A percentile compares a stretch with the other conserved stretches of the same genome.
Evolutionary conservation across 2,113 vertebrate species (phyloP).

Genomic region (Aix galericulata): DNA sequence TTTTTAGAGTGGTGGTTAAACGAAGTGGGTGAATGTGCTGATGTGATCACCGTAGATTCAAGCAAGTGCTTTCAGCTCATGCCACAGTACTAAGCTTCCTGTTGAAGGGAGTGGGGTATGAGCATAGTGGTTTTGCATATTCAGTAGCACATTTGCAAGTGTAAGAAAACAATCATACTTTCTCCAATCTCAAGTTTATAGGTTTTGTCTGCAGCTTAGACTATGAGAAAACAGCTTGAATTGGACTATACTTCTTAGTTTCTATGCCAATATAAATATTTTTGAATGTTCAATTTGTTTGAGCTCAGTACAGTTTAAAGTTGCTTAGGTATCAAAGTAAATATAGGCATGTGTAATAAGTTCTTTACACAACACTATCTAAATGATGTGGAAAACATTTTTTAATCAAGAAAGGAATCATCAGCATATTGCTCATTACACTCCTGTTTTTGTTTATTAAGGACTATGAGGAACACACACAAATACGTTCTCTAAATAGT

Average conservation of each 20-base stretch:
- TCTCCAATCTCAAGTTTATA: background rate
- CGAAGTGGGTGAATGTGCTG: background rate
- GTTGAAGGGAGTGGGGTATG: background rate
- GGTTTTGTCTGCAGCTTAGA: background rate
- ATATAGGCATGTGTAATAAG: background rate
- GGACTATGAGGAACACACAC: constrained; percentile 31
- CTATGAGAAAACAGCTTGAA: background rate
- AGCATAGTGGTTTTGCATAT: background rate
- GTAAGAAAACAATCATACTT: background rate
- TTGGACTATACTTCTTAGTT: background rate
- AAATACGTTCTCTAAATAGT: constrained; percentile 38
- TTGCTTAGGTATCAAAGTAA: constrained; percentile 15
- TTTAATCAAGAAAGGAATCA: background rate
- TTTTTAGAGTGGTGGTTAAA: background rate
- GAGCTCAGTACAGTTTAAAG: background rate
- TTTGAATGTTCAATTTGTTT: constrained; percentile 12
- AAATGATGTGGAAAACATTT: background rate
- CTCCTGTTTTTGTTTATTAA: constrained; percentile 55
- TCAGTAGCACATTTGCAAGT: background rate
- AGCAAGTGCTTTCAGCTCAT: background rate
- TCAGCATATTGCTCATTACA: background rate
- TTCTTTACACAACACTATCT: background rate
- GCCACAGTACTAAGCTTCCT: background rate
- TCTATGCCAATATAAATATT: background rate
- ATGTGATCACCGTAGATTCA: background rate